A percentile compares a stretch with the other conserved stretches of the same genome.
Evolutionary conservation across 2,888 invertebrate species (phyloP).

Genomic region (Cephus rjabovi): DNA sequence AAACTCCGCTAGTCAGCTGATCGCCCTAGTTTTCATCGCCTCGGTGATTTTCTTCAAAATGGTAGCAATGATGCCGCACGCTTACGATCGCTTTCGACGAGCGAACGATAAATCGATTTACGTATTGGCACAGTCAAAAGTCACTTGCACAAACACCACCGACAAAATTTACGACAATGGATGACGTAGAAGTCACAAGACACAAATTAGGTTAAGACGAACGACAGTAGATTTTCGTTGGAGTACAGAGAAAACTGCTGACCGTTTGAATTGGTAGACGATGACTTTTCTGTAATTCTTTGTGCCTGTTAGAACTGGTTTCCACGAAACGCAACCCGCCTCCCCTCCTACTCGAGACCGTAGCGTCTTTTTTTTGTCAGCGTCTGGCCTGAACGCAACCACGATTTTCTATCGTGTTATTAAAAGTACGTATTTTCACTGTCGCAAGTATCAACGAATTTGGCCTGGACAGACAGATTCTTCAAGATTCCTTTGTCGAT

Average conservation of each 20-base stretch:
- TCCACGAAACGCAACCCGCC: background rate
- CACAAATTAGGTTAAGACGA: background rate
- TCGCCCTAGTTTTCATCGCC: conserved; percentile 47
- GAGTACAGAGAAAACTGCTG: background rate
- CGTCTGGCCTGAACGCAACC: background rate
- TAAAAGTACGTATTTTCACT: background rate
- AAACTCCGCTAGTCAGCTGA: conserved; percentile 57
- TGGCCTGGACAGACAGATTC: background rate
- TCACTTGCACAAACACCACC: background rate
- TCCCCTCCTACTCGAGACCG: background rate
- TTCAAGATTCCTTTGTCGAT: background rate
- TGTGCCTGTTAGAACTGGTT: background rate
- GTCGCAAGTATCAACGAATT: background rate
- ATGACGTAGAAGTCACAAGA: background rate
- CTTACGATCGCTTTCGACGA: background rate
- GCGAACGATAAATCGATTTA: background rate
- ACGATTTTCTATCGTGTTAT: background rate
- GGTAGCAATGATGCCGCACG: conserved; percentile 29
- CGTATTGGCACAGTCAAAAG: background rate
- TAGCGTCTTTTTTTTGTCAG: background rate
- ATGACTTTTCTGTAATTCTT: background rate
- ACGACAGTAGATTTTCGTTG: background rate
- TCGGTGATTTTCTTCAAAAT: conserved; percentile 49
- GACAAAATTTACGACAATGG: background rate
- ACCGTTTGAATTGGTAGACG: background rate